A percentile compares a stretch with the other conserved stretches of the same genome.
Evolutionary conservation across 2,797 vertebrate species (phyloP).

Genomic region (Alfaro cultratus): DNA sequence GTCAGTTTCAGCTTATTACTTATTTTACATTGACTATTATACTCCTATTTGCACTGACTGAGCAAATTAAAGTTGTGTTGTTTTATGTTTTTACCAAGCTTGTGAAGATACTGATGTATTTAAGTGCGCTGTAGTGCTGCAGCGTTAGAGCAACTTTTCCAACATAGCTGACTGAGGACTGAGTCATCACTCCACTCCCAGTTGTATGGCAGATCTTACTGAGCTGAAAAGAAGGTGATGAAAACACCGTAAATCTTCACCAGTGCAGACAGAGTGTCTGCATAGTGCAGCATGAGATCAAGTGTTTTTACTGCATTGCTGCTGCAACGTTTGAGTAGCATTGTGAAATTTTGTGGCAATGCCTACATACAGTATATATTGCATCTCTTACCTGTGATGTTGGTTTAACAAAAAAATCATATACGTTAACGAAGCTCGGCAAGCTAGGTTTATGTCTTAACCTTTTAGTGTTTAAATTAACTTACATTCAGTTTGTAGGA

Average conservation of each 20-base stretch:
- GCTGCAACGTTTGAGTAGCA: not conserved
- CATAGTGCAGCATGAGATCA: not conserved
- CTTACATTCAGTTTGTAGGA: not conserved
- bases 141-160: not conserved
- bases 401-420: not conserved
- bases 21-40: no score
- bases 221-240: not conserved
- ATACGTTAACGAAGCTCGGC: not conserved
- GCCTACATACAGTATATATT: not conserved
- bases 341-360: no score
- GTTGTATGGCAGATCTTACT: not conserved
- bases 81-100: no score
- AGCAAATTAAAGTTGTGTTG: no score
- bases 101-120: no score
- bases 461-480: not conserved
- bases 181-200: not conserved
- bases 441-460: not conserved
- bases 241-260: not conserved
- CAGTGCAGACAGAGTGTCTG: not conserved
- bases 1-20: no score
- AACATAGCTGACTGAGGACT: no score
- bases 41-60: no score
- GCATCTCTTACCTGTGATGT: not conserved
- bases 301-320: not conserved
- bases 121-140: no score